Base-by-base conservation (phyloP, 2,888 invertebrate species). In the Synanthedon andrenaeformis region DNA sequence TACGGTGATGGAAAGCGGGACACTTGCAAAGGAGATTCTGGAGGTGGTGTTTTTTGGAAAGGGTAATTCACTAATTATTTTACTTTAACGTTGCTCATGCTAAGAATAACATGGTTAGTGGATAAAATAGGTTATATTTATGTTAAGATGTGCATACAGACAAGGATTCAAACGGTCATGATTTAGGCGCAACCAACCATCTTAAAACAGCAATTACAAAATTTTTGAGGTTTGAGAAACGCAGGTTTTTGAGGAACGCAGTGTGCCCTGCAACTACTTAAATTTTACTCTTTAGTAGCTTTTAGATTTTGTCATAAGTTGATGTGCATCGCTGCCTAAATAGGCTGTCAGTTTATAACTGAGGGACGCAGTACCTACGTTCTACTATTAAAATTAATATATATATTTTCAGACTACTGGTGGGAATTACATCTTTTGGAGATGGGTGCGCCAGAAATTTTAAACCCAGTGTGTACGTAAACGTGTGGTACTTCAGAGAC, bases 371-470 rank as follows among this genome's bases (percentile, higher is more conserved):
- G 28, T 8, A n/a, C n/a, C n/a, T n/a, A 28, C 8, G 28, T 28
- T 2, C 8, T 23, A 23, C 23, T 1, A 10, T 5, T 35, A 35
- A 35, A 35, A 35, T 35, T 35, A 23, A 23, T 35, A 35, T 2
- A 6, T 10, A 0, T 3, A 10, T 10, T 35, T 35, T 35, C 72
- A 84, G 84, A 1, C 64, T 65, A 63, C 51, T 84, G 3, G 77
- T 82, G 2, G 86, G 86, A 0, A 62, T 86, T 10, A 81, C 79
- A 4, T 85, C 85, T 0, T 82, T 84, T 41, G 84, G 85, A 2
- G 72, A 80, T 4, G 80, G 82, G 0, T 86, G 86, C 54, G 79
- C 78, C 0, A 66, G 63, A 52, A 68, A 69, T 57, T 55, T 61
- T 12, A 82, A 77, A 48, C 84, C 84, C 1, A 80, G 82, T 41